phyloP scores from a whole-genome alignment of 2,797 vertebrate genomes.

The Hipposideros larvatus region DNA sequence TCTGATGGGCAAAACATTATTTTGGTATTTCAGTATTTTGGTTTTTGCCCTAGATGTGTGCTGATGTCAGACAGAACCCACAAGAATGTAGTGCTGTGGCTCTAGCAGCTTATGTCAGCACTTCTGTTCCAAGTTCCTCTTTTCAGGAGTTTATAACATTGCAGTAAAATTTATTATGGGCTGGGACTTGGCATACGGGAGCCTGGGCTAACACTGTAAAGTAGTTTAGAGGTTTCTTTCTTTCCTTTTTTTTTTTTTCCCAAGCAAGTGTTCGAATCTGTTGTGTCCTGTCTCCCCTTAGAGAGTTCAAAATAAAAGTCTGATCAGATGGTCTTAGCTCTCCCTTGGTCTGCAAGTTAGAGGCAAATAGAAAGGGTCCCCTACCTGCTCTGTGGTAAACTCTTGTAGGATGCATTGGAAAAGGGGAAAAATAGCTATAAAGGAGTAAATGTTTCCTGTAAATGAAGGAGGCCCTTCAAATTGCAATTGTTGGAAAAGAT shows the following conservation, averaged over 20 bases:
- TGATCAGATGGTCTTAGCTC: neutral
- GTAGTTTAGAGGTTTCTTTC: constrained; percentile 32
- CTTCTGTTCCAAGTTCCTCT: constrained; percentile 84
- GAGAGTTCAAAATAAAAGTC: constrained; percentile 73
- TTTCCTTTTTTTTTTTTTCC: neutral
- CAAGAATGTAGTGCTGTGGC: constrained; percentile 76
- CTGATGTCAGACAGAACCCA: constrained; percentile 74
- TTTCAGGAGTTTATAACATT: constrained; percentile 86
- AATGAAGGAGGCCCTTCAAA: constrained; percentile 62
- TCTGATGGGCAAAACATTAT: constrained; percentile 68
- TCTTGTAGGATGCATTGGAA: constrained; percentile 48
- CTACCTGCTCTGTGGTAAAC: constrained; percentile 3
- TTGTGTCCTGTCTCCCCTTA: constrained; percentile 50
- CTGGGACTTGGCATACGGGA: constrained; percentile 79
- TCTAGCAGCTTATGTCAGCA: constrained; percentile 82
- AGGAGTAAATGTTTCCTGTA: constrained; percentile 66
- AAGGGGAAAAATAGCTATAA: neutral
- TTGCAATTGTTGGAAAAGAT: constrained; percentile 63
- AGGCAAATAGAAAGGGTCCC: neutral
- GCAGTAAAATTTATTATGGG: constrained; percentile 80
- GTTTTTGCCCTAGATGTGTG: neutral
- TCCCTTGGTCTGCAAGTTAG: neutral
- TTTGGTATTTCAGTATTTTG: neutral
- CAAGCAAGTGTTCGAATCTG: constrained; percentile 33
- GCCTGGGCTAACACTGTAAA: constrained; percentile 74